These are phyloP conservation scores for Chelonus formosanus DNA, from an alignment of 2,888 invertebrate genomes.

Conservation along the genomic window DNA sequence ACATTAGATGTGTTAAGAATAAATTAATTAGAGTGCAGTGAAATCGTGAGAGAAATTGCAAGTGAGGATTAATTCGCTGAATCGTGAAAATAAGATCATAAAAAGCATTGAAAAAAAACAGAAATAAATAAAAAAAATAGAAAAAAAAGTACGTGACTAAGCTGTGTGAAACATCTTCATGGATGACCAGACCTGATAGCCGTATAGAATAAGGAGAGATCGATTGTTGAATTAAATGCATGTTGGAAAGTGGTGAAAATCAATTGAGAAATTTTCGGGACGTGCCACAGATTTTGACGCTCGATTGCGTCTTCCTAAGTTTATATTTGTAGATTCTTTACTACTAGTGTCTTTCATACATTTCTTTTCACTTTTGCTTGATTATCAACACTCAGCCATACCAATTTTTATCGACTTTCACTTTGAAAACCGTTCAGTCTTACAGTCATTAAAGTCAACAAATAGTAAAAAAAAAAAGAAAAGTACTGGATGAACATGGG, in stretches of 20 bases:
- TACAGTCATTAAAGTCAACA: neutral
- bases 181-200: conserved; percentile 16
- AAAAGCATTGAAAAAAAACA: conserved; percentile 5
- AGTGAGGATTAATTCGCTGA: conserved; percentile 25
- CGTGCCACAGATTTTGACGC: conserved; percentile 17
- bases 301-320: neutral
- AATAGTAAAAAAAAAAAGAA: conserved; percentile 1
- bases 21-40: conserved; percentile 15
- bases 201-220: conserved; percentile 22
- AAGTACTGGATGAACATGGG: conserved; percentile 62
- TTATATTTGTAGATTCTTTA: neutral
- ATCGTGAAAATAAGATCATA: conserved; percentile 15
- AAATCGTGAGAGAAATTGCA: conserved; percentile 24
- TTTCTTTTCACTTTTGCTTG: conserved; percentile 25
- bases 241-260: conserved; percentile 53
- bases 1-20: neutral
- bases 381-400: neutral
- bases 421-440: neutral
- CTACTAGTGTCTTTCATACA: neutral
- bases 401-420: neutral
- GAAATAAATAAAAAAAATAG: conserved; percentile 10
- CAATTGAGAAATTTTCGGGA: conserved; percentile 35
- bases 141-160: conserved; percentile 12
- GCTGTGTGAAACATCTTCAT: conserved; percentile 14
- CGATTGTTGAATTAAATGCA: conserved; percentile 26